Percentiles rank a stretch among this genome's conserved stretches.
phyloP scores from a whole-genome alignment of 2,113 vertebrate species.

The Chamaea fasciata region DNA sequence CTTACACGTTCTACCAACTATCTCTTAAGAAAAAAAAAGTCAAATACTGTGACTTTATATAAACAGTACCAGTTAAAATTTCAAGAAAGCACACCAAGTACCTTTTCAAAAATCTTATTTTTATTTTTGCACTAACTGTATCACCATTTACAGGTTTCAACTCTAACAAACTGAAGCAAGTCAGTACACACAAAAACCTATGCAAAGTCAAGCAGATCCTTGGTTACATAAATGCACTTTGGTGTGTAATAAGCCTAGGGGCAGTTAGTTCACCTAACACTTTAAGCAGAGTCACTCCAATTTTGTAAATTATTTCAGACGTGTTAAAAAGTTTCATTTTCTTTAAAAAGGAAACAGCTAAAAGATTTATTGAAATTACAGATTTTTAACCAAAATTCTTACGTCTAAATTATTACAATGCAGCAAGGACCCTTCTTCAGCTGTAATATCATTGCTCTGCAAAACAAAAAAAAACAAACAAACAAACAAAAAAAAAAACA shows the following conservation, averaged over 20 bases:
- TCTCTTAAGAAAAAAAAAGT: neutral
- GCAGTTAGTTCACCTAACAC: neutral
- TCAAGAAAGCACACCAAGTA: neutral
- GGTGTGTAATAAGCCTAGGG: neutral
- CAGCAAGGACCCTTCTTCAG: neutral
- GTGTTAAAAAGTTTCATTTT: neutral
- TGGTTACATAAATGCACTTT: neutral
- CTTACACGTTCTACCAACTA: neutral
- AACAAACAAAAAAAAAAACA: no score
- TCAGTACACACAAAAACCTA: neutral
- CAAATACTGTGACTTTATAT: neutral
- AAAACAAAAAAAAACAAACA: neutral
- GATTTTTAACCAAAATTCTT: neutral
- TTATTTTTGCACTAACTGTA: conserved; percentile 39
- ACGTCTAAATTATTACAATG: neutral
- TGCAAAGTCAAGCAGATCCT: neutral
- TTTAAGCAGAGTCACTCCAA: neutral
- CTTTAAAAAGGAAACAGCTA: neutral
- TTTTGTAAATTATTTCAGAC: neutral
- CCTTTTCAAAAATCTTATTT: neutral
- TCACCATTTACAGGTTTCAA: neutral
- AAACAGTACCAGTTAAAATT: neutral
- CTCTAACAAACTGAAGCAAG: neutral
- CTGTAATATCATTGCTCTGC: conserved; percentile 23
- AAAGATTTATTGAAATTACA: neutral